Evolutionary conservation across 1,140 invertebrate species (phyloP), one percentile per base, ranked within the genome.

Genomic region (Drosophila funebris): DNA sequence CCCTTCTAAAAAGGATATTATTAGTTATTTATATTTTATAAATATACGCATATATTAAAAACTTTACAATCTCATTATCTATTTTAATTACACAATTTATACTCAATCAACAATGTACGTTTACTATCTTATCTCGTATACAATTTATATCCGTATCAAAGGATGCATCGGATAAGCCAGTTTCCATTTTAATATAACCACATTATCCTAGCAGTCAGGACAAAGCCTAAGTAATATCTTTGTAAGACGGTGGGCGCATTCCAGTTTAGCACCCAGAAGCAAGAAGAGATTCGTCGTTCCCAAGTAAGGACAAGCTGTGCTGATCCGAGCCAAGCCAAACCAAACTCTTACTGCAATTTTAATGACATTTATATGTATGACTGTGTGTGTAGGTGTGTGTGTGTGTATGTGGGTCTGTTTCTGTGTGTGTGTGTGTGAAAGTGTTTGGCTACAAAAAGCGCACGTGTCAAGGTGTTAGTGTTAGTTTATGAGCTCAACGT

Each of bases 401-500:
- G 18, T 41, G 24, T 58, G 48, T 58, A 33, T 73, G 46, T 39
- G 43, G 39, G 18, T 41, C 16, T 58, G 48, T 58, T 33, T 73
- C 41, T 39, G 41, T 37, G 18, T 33, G 29, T 33, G 52, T 37
- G 53, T 62, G 70, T 53, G 57, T 53, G 53, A 62, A 63, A 46
- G 52, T 44, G 76, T 62, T 75, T 72, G 71, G 78, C 78, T 78
- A 78, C 78, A 87, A 87, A 88, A 83, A 88, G 72, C 58, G 83
- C 76, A 83, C 83, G 79, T 87, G 83, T 88, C 83, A 88, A 88
- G 83, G 83, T 87, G 83, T 83, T 88, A 78, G 83, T 87, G 83
- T 89, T 87, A 88, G 83, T 87, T 87, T 87, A 87, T 87, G 83
- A 87, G 83, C 83, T 83, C 84, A 88, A 89, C 83, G 78, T 88